Evolutionary conservation across 2,113 vertebrate genomes (phyloP).

Genomic region (Leptocoma aspasia): DNA sequence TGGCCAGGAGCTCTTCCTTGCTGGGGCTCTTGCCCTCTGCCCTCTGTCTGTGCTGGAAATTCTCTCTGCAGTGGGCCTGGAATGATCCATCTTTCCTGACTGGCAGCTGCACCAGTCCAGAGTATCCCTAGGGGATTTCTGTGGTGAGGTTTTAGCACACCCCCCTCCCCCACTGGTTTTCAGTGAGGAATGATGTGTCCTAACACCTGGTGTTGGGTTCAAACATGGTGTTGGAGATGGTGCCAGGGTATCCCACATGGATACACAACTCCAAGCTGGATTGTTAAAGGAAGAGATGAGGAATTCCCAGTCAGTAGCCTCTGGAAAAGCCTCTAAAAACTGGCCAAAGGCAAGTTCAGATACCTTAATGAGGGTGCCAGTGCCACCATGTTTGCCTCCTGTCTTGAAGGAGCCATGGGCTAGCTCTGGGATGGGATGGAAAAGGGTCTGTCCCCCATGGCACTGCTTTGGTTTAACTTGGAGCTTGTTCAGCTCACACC

Average conservation of each 20-base stretch:
- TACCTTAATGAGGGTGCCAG: not conserved
- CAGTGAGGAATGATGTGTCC: rapidly evolving
- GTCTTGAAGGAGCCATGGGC: not conserved
- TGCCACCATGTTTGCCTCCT: not conserved
- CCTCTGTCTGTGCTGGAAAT: not conserved
- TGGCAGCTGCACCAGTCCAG: not conserved
- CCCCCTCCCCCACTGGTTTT: rapidly evolving
- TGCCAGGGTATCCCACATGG: rapidly evolving
- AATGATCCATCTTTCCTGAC: not conserved
- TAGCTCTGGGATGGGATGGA: not conserved
- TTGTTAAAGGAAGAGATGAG: not conserved
- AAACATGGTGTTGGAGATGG: not conserved
- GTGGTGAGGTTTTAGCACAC: not conserved
- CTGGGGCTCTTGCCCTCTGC: not conserved
- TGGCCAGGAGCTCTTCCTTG: not conserved
- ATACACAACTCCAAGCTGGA: not conserved
- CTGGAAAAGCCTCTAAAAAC: not conserved
- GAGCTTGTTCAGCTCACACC: not conserved
- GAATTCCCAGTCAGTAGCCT: not conserved
- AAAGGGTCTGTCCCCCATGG: not conserved
- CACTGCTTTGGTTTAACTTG: not conserved
- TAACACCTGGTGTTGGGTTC: not conserved
- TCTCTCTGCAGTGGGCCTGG: not conserved
- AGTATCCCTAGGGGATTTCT: not conserved
- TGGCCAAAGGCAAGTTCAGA: not conserved